These are phyloP conservation scores for Engystomops pustulosus DNA, from an alignment of 2,113 vertebrate genomes.

Conservation along the genomic window DNA sequence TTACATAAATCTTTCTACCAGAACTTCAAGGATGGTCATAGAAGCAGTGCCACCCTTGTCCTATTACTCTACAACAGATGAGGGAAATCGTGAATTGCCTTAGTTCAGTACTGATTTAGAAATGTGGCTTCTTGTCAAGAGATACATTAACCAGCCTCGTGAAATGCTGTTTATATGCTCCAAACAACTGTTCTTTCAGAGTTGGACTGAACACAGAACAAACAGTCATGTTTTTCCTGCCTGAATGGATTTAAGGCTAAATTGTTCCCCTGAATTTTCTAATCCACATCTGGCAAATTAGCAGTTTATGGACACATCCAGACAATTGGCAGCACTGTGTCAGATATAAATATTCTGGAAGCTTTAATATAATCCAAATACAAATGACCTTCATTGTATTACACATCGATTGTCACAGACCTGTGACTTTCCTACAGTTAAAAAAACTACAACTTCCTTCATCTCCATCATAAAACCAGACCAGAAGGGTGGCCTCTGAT, in stretches of 20 bases:
- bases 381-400: background rate
- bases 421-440: background rate
- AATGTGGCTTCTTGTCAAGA: background rate
- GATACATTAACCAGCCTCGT: background rate
- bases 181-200: background rate
- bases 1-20: too few relatives aligned
- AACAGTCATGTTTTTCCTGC: conserved; percentile 8
- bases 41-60: too few relatives aligned
- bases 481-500: too few relatives aligned
- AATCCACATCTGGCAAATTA: conserved; percentile 21
- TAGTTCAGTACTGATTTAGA: background rate
- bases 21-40: too few relatives aligned
- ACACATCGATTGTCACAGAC: background rate
- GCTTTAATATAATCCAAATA: background rate
- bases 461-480: too few relatives aligned
- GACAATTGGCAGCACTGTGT: background rate
- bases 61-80: too few relatives aligned
- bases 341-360: background rate
- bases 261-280: conserved; percentile 26
- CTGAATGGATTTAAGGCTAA: conserved; percentile 2
- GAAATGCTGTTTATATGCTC: background rate
- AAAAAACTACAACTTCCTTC: background rate
- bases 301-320: conserved; percentile 9
- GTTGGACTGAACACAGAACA: conserved; percentile 7
- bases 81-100: too few relatives aligned